Base-by-base conservation (phyloP, 1,140 invertebrate genomes). In the Leptopilina clavipes region DNA sequence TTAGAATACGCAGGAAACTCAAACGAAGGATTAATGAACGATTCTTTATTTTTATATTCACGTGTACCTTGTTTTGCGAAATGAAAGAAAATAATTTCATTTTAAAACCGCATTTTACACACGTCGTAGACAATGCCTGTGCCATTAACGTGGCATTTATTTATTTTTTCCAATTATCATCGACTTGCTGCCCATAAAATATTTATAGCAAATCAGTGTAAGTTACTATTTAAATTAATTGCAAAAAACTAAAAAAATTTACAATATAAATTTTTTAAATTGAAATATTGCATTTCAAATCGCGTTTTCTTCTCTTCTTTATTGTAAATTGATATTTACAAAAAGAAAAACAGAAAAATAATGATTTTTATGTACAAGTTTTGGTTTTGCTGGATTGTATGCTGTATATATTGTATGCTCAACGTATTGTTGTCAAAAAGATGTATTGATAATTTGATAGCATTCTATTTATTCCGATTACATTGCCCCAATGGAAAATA, bases 1-100 rank as follows among this genome's bases (percentile, higher is more conserved):
- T 18, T 19, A 56, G n/a, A 56, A 56, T 56, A 56, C 10, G 17
- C 54, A 56, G 52, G 18, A 56, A 19, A 22, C 8, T 17, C 54
- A 56, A 56, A 17, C 19, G 18, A 56, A 19, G 72, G 75, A 44
- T 78, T 81, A 81, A 78, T 77, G 77, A 81, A 77, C 80, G 80
- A 81, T 81, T 81, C 75, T 79, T 81, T 81, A 79, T 81, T 81
- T 79, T 76, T 77, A 77, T 81, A 78, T 78, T 31, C 1, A 31
- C 6, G 6, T n/a, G n/a, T n/a, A 31, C 25, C 71, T 76, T 76
- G 75, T 74, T 56, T 31, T 76, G 77, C 73, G 76, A 73, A 81
- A 79, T 81, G 76, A 52, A 72, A 71, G 75, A 65, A 44, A 71
- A 25, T 59, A 59, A 59, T 81, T 81, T 77, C 77, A 77, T 77